Evolutionary conservation across 1,140 invertebrate genomes (phyloP).

Genomic region (Drosophila novamexicana): DNA sequence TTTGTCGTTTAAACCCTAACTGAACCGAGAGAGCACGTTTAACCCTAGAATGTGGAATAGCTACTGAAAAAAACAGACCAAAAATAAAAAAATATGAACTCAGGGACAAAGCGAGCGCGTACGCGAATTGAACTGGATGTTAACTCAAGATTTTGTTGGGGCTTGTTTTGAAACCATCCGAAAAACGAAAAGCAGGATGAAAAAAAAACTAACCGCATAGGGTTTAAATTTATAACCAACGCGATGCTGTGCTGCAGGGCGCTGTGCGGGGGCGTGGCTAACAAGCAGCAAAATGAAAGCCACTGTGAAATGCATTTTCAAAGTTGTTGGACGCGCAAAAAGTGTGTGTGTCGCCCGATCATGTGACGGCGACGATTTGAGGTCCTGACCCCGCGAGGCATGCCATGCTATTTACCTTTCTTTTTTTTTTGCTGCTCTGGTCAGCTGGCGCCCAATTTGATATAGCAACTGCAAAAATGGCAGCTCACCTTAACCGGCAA

Average conservation of each 20-base stretch:
- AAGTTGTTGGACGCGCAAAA: conserved; percentile 69
- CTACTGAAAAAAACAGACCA: conserved; percentile 30
- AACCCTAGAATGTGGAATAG: conserved; percentile 51
- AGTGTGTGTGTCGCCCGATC: conserved; percentile 37
- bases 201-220: conserved; percentile 57
- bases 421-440: conserved; percentile 42
- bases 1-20: conserved; percentile 79
- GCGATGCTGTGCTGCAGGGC: conserved; percentile 45
- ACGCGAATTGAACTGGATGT: conserved; percentile 60
- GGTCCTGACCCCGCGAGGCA: conserved; percentile 64
- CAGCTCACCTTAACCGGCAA: conserved; percentile 73
- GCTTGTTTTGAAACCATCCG: conserved; percentile 15
- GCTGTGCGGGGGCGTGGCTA: conserved; percentile 50
- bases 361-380: conserved; percentile 74
- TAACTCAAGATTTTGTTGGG: conserved; percentile 63
- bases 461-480: conserved; percentile 77
- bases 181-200: conserved; percentile 7
- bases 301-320: conserved; percentile 75
- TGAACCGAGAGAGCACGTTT: conserved; percentile 77
- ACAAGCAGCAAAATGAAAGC: conserved; percentile 76
- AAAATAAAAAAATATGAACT: conserved; percentile 23
- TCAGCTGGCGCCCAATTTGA: conserved; percentile 57
- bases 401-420: conserved; percentile 46
- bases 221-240: conserved; percentile 75
- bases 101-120: conserved; percentile 44